Evolutionary conservation across 2,888 invertebrate genomes (phyloP).

Genomic region (Villa cingulata): DNA sequence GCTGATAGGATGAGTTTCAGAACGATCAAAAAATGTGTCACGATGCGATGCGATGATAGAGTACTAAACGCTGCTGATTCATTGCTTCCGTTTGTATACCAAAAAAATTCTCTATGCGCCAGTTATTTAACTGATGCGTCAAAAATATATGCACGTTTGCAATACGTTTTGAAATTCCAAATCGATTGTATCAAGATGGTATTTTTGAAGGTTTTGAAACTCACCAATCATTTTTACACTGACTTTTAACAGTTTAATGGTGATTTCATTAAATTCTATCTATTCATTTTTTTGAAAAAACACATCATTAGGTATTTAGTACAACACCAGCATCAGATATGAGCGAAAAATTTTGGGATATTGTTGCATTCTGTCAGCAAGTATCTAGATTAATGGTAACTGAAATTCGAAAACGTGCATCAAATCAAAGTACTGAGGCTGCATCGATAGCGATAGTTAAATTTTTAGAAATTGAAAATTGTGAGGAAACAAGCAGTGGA

Average conservation of each 20-base stretch:
- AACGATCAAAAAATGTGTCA: no score
- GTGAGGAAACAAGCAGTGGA: slow-evolving; percentile 88
- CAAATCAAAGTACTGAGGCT: slow-evolving; percentile 89
- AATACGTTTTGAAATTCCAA: no score
- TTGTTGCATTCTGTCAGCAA: slow-evolving; percentile 85
- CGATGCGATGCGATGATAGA: no score
- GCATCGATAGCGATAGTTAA: slow-evolving; percentile 95
- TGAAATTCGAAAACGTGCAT: slow-evolving; percentile 82
- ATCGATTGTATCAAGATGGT: background rate
- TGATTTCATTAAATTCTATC: no score
- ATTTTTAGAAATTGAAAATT: slow-evolving; percentile 90
- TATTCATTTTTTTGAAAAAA: no score
- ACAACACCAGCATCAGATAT: slow-evolving; percentile 88
- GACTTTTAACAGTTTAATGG: no score
- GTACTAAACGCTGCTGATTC: no score
- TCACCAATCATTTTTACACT: background rate
- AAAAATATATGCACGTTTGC: no score
- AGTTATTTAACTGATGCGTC: no score
- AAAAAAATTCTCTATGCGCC: no score
- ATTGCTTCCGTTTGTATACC: no score
- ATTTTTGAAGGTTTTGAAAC: background rate
- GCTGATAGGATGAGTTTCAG: no score
- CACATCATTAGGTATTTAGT: slow-evolving; percentile 64
- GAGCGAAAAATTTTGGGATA: slow-evolving; percentile 95
- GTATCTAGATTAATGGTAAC: slow-evolving; percentile 93